Percentiles rank a stretch among this genome's conserved stretches.
These are phyloP conservation scores for Vipera latastei DNA, from an alignment of 2,797 vertebrate genomes.

Conservation along the genomic window DNA sequence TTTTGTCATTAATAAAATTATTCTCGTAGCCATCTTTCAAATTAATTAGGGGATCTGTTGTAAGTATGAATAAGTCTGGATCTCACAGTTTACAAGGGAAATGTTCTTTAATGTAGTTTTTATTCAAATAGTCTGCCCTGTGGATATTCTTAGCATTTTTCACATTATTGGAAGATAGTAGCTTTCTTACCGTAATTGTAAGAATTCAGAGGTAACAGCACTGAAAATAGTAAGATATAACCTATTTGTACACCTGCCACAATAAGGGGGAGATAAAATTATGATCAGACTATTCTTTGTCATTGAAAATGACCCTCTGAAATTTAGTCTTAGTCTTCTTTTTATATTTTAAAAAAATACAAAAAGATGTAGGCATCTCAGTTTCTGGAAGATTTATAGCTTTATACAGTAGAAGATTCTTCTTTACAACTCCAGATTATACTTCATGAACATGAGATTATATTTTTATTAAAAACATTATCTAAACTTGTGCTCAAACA, in stretches of 20 bases:
- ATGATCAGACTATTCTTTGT: fast-evolving
- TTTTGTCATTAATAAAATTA: not conserved
- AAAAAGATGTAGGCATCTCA: not conserved
- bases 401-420: not conserved
- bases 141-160: not conserved
- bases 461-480: not conserved
- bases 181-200: not conserved
- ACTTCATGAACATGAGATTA: not conserved
- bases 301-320: not conserved
- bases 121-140: not conserved
- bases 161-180: not conserved
- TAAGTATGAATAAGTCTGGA: not conserved
- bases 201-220: not conserved
- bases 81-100: not conserved
- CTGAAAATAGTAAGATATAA: not conserved
- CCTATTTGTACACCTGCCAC: not conserved
- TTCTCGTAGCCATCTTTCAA: not conserved
- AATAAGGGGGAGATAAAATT: not conserved
- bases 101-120: not conserved
- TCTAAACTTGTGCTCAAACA: not conserved
- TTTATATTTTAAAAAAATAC: not conserved
- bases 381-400: not conserved
- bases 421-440: not conserved
- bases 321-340: not conserved
- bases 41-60: not conserved